A percentile compares a stretch with the other conserved stretches of the same genome.
Conservation (phyloP, 2,888 invertebrate species). For the Hemistola chrysoprasaria region DNA sequence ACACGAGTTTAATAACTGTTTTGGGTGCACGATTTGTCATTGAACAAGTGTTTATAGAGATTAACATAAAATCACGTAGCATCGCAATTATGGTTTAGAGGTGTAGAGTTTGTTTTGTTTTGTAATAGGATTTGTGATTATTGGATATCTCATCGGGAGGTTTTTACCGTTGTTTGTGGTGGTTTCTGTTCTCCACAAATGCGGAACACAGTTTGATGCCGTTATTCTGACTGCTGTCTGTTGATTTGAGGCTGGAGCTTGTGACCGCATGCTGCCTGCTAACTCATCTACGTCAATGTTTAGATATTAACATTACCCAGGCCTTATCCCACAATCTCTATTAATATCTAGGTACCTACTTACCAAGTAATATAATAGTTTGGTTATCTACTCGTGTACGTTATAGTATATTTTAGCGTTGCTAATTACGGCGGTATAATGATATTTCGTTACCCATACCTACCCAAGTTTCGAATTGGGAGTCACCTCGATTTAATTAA, state of each 20-base stretch:
- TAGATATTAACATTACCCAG: background rate
- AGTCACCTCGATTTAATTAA: too few relatives aligned
- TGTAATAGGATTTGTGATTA: slow-evolving; percentile 26
- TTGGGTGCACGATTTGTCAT: slow-evolving; percentile 21
- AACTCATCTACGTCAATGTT: slow-evolving; percentile 9
- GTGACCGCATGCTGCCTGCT: slow-evolving; percentile 21
- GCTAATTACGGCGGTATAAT: too few relatives aligned
- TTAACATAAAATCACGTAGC: slow-evolving; percentile 21
- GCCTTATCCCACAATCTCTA: too few relatives aligned
- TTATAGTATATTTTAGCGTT: too few relatives aligned
- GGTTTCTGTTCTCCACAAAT: slow-evolving; percentile 26
- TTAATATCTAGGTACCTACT: too few relatives aligned
- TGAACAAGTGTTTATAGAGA: slow-evolving; percentile 20
- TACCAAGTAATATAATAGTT: too few relatives aligned
- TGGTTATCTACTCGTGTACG: too few relatives aligned
- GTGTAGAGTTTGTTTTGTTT: slow-evolving; percentile 15
- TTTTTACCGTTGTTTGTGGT: slow-evolving; percentile 27
- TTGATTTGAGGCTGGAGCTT: slow-evolving; percentile 25
- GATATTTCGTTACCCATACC: too few relatives aligned
- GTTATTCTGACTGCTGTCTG: slow-evolving; percentile 32
- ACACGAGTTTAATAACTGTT: slow-evolving; percentile 20
- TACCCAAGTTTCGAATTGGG: too few relatives aligned
- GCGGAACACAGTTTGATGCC: slow-evolving; percentile 37
- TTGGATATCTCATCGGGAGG: slow-evolving; percentile 18
- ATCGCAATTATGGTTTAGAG: slow-evolving; percentile 16